Evolutionary conservation across 2,888 invertebrate genomes (phyloP).

Genomic region (Leuctra nigra): DNA sequence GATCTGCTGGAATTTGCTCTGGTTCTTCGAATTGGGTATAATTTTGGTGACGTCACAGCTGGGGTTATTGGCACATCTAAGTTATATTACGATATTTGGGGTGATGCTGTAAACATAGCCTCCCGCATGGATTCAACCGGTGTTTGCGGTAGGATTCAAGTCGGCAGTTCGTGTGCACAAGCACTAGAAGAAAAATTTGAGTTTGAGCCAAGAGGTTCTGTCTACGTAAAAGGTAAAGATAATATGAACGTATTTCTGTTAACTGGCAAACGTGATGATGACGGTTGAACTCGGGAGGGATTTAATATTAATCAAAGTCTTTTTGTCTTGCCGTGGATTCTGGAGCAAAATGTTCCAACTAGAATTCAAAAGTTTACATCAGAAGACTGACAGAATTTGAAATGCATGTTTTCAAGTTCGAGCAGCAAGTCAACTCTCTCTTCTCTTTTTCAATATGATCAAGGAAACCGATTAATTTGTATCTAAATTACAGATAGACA

Average conservation of each 20-base stretch:
- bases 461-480: too few species aligned
- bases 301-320: background rate
- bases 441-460: too few species aligned
- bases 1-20: conserved; percentile 87
- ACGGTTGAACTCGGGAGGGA: background rate
- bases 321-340: too few species aligned
- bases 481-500: too few species aligned
- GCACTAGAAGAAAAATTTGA: conserved; percentile 68
- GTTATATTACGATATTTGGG: conserved; percentile 97
- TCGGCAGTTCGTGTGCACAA: conserved; percentile 67
- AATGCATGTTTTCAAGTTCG: too few species aligned
- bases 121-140: conserved; percentile 97
- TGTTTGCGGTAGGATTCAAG: conserved; percentile 74
- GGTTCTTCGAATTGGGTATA: conserved; percentile 79
- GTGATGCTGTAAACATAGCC: conserved; percentile 96
- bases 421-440: too few species aligned
- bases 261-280: conserved; percentile 20
- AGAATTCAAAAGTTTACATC: too few species aligned
- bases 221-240: conserved; percentile 95
- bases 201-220: conserved; percentile 87
- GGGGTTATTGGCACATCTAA: conserved; percentile 95
- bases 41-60: conserved; percentile 93
- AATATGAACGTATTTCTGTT: conserved; percentile 85
- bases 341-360: too few species aligned
- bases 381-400: too few species aligned